Conservation (phyloP, 2,888 invertebrate species). For the Hirtodrosophila confusa region DNA sequence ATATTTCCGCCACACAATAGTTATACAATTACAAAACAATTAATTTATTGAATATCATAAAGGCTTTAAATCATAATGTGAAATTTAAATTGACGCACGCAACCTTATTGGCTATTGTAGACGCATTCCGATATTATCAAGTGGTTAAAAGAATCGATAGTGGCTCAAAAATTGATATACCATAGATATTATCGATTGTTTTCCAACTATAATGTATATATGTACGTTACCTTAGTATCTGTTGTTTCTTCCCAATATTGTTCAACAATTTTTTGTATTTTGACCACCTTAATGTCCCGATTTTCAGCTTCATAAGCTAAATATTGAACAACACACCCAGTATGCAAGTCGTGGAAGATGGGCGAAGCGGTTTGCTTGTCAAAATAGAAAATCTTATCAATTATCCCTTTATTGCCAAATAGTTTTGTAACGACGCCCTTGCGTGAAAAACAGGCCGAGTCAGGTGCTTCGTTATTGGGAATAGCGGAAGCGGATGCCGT, state of each 20-base stretch:
- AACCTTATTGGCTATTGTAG: too few species aligned
- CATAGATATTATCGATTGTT: too few species aligned
- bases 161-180: too few species aligned
- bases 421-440: slow-evolving; percentile 87
- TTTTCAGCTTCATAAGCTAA: slow-evolving; percentile 85
- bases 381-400: slow-evolving; percentile 87
- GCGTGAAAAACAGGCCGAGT: slow-evolving; percentile 23
- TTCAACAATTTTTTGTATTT: slow-evolving; percentile 86
- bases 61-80: too few species aligned
- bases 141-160: too few species aligned
- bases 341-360: slow-evolving; percentile 80
- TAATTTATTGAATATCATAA: too few species aligned
- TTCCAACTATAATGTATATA: neutral
- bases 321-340: slow-evolving; percentile 86
- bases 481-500: too few species aligned
- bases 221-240: slow-evolving; percentile 18
- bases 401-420: slow-evolving; percentile 85
- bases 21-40: too few species aligned
- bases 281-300: slow-evolving; percentile 85
- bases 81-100: too few species aligned
- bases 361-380: slow-evolving; percentile 80
- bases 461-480: neutral
- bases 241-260: slow-evolving; percentile 85
- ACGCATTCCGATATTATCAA: too few species aligned
- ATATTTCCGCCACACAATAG: too few species aligned